Conservation (phyloP, 1,140 invertebrate species). For the Aphaenogaster floridana region DNA sequence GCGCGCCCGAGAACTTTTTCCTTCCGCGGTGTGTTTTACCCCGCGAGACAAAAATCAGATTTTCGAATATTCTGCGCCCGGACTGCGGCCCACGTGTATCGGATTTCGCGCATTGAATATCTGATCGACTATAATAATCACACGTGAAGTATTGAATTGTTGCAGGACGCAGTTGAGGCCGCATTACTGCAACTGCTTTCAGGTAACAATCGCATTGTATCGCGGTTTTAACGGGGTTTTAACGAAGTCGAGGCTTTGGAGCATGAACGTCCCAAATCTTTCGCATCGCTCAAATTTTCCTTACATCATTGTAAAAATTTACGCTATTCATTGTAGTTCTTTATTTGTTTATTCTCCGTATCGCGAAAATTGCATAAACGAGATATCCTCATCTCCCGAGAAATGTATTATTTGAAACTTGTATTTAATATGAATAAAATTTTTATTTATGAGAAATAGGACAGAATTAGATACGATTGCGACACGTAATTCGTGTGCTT, state of each 20-base stretch:
- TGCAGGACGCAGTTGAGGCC: neutral
- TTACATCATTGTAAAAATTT: neutral
- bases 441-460: neutral
- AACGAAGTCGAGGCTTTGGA: neutral
- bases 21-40: neutral
- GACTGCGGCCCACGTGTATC: constrained; percentile 1
- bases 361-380: neutral
- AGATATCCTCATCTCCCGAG: neutral
- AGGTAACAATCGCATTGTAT: constrained; percentile 9
- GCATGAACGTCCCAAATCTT: neutral
- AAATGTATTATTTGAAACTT: neutral
- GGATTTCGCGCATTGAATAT: constrained; percentile 48
- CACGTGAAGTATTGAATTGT: neutral
- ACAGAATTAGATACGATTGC: neutral
- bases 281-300: neutral
- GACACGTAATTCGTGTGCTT: neutral
- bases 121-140: constrained; percentile 38
- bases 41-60: constrained; percentile 41
- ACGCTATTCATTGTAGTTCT: neutral
- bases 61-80: constrained; percentile 30
- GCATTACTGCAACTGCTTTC: neutral
- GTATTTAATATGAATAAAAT: neutral
- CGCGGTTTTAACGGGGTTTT: too few relatives aligned
- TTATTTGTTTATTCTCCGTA: neutral
- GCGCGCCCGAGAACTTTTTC: neutral